Evolutionary conservation across 2,888 invertebrate genomes (phyloP), one percentile per base, ranked within the genome.

Genomic region (Ophioninae sp.): DNA sequence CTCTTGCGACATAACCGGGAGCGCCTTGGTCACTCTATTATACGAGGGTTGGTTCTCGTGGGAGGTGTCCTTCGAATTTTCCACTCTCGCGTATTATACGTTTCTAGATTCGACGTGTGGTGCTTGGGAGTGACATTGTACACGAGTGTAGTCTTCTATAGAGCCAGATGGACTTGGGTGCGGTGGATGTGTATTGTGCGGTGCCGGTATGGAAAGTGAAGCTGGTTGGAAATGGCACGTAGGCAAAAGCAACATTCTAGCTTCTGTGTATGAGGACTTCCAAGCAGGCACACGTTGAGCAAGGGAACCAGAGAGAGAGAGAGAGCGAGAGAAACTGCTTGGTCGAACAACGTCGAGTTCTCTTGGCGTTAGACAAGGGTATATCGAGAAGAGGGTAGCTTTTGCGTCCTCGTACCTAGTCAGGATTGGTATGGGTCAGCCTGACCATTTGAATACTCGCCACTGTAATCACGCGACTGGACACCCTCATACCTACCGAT

Each of bases 381-480:
- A 89, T 90, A 84, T 84, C 86, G 88, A 86, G 86, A 87, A 86
- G 88, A 88, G 88, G 87, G 87, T 87, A 85, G 64, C 75, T 82
- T 82, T 79, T 65, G 75, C 78, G 51, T 39, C 56, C 17, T 37
- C 67, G 23, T 58, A 37, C 67, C 73, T 72, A 87, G 90, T 89
- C 88, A 90, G 91, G 91, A 92, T 93, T 92, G 92, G 92, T 91
- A 90, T 91, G 90, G 90, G 90, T 90, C 89, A 86, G 89, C 88
- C 90, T 91, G 92, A 92, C 92, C 92, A 92, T 92, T 93, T 92
- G 92, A 92, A 92, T 93, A 92, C 91, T 90, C 90, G 91, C 88
- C 85, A 89, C 91, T 90, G 91, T 92, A 92, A 92, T 92, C 92
- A 92, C 90, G 91, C 86, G 86, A 89, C 90, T 88, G 87, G 85